A percentile compares a stretch with the other conserved stretches of the same genome.
Conservation (phyloP, 1,140 invertebrate genomes). For the Caenorhabditis tropicalis region DNA sequence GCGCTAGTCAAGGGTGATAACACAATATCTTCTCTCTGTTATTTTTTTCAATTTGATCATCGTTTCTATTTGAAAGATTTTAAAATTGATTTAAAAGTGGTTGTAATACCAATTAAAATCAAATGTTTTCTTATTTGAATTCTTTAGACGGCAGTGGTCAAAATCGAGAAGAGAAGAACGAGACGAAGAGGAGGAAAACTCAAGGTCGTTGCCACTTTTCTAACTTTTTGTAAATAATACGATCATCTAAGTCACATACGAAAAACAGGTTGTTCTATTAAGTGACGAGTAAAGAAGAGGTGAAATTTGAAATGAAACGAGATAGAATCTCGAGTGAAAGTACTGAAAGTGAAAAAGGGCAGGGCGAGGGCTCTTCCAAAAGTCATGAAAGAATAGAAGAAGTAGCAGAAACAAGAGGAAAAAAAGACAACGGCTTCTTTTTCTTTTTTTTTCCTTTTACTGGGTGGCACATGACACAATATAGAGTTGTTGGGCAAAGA, state of each 20-base stretch:
- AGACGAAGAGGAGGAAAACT: neutral
- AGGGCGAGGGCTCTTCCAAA: neutral
- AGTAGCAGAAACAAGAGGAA: neutral
- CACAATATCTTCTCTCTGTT: neutral
- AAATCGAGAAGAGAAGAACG: neutral
- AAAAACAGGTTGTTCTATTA: conserved; percentile 27
- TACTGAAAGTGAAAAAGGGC: neutral
- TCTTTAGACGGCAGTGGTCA: neutral
- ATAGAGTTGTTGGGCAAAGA: neutral
- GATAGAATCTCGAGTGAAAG: conserved; percentile 40
- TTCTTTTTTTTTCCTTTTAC: neutral
- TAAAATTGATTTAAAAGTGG: neutral
- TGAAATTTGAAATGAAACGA: conserved; percentile 34
- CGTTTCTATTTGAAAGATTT: neutral
- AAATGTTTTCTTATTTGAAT: neutral
- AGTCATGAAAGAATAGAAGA: neutral
- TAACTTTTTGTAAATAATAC: conserved; percentile 44
- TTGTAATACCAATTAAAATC: neutral
- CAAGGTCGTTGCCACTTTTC: conserved; percentile 15
- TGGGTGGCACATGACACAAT: conserved; percentile 34
- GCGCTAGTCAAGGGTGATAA: conserved; percentile 1
- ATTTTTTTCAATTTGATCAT: neutral
- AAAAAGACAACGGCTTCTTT: conserved; percentile 21
- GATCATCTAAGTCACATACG: conserved; percentile 27
- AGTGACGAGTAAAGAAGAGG: neutral